Evolutionary conservation across 1,140 invertebrate genomes (phyloP), one percentile per base, ranked within the genome.

Genomic region (Cydia splendana): DNA sequence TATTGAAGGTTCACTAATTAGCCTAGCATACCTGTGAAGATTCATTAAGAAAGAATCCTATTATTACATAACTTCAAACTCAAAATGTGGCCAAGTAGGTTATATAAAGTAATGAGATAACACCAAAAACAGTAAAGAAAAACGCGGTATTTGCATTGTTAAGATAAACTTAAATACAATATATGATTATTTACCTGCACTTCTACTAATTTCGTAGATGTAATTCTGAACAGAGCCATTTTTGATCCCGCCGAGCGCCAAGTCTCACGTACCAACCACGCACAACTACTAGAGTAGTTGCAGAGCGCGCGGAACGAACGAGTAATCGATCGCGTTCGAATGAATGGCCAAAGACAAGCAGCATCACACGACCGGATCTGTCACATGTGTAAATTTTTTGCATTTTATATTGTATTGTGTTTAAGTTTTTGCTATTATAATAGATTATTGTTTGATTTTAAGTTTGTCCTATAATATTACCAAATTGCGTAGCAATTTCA

Each of bases 181-280:
- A 51, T 77, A 79, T 42, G 18, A 45, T 38, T 81, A 85, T 69
- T 89, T 88, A 92, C 90, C 90, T 92, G 90, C 79, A 88, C 82
- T 82, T 92, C 90, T 69, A 85, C 78, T 78, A 92, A 85, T 87
- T 83, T 90, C 24, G 87, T 82, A 79, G 87, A 84, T 57, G 88
- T 88, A 84, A 90, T 90, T 82, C 88, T 91, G 87, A 91, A 92
- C 79, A 92, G 86, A 87, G 88, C 87, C 90, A 92, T 92, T 82
- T 86, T 87, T 88, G 75, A 84, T 84, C 81, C 87, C 88, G 87
- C 87, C 87, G 84, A 90, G 84, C 86, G 85, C 85, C 84, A 85
- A 82, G 84, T 84, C 83, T 83, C 85, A 83, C 80, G 80, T 83
- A 85, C 84, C 85, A 88, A 84, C 83, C 85, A 83, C 80, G 80